phyloP scores from a whole-genome alignment of 2,797 vertebrate genomes.

The Carduelis carduelis region DNA sequence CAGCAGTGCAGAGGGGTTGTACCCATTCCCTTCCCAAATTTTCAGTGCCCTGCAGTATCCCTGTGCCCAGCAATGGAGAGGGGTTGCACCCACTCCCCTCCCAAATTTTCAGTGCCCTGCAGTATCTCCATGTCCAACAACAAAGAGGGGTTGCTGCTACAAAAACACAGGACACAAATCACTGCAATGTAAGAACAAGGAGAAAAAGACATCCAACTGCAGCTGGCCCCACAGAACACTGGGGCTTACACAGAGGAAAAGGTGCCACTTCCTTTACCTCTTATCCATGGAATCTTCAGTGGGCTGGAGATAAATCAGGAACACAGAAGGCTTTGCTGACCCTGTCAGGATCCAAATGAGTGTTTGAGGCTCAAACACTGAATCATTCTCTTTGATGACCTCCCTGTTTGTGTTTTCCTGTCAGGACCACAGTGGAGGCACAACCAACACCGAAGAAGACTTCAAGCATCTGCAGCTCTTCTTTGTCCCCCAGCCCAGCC shows the following conservation, averaged over 20 bases:
- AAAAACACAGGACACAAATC: not conserved
- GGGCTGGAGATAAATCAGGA: not conserved
- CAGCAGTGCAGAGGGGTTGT: not conserved
- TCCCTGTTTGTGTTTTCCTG: not conserved
- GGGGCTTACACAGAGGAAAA: not conserved
- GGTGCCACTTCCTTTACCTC: not conserved
- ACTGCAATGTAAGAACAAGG: not conserved
- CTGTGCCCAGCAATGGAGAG: too few species aligned
- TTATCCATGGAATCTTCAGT: not conserved
- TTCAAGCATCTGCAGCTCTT: not conserved
- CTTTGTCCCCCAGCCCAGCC: not conserved
- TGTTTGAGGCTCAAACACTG: not conserved
- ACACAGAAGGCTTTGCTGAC: not conserved
- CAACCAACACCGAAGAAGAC: not conserved
- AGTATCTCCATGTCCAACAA: not conserved
- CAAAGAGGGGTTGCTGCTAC: not conserved
- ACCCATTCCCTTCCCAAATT: too few species aligned
- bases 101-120: too few species aligned
- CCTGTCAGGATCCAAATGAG: not conserved
- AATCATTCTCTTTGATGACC: not conserved
- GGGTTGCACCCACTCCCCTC: too few species aligned
- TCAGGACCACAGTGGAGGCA: not conserved
- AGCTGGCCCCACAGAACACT: not conserved
- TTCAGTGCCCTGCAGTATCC: too few species aligned
- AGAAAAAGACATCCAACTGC: not conserved